Base-by-base conservation (phyloP, 2,113 vertebrate species). In the Pelmatolapia mariae region DNA sequence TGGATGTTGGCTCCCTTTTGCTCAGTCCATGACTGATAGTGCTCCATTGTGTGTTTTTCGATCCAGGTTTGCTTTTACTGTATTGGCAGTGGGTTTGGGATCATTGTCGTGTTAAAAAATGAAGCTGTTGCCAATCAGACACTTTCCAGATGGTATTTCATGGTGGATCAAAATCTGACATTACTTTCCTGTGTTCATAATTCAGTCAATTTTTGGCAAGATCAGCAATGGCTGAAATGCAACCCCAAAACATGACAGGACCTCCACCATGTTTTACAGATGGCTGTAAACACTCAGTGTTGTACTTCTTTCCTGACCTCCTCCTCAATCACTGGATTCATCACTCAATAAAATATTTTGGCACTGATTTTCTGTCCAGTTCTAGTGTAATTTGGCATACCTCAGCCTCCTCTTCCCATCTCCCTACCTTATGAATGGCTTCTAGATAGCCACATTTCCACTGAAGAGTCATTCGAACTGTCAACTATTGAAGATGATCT, bases 131-230 rank as follows among this genome's bases (percentile, higher is more conserved):
- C 61, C 0, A 38, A 66, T 66, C 31, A 36, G 61, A 38, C 6
- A 66, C 61, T 66, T 66, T 66, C 18, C 61, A 66, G 31, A 66
- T 66, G 18, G 61, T 66, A 66, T 66, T 36, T 66, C 0, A 1
- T 26, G 68, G 68, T 26, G 13, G 13, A 45, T 73, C 6, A 73
- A 73, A 47, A 29, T 47, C 45, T 47, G 6, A 76, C 24, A 16
- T 45, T 45, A 45, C 4, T 47, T 76, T 76, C 29, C 40, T 47
- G 40, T 73, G 15, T 73, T 73, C 9, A 10, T 73, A 18, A 47
- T 43, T 45, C 0, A 0, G 38, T 8, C 4, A 8, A 24, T 6
- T 29, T 29, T 73, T 73, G 22, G 9, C 40, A 73, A 73, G 40
- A 47, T 73, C 1, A 3, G 6, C 68, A 45, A 4, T 26, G 1